Evolutionary conservation across 2,797 vertebrate species (phyloP), one percentile per base, ranked within the genome.

Genomic region (Chelidonichthys spinosus): DNA sequence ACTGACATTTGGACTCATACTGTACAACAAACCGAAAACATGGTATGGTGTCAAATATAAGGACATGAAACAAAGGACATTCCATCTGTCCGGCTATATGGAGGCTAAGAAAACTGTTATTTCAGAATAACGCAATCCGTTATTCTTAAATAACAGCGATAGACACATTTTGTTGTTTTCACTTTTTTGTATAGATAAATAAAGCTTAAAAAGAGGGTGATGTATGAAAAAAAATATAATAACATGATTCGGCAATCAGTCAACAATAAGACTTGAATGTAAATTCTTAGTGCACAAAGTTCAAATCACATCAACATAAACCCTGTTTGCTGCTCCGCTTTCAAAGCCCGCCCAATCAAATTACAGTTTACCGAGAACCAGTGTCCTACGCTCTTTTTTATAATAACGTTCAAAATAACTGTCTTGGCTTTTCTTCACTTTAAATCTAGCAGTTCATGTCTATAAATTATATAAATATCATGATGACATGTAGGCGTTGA

Each of bases 391-490:
- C 7, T 14, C 0, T 7, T 46, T 58, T 58, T 52, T 43, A 4
- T 25, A 72, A 60, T 58, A 33, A 62, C 5, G n/a, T n/a, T n/a
- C 49, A 8, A 7, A n/a, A n/a, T n/a, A n/a, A n/a, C n/a, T n/a
- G n/a, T 32, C 5, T 42, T 63, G 11, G 4, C 35, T 42, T 46
- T 61, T 50, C 17, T 64, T 63, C 1, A 33, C 4, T 42, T 58
- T 72, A 17, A 52, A 47, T n/a, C n/a, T n/a, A n/a, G n/a, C 32
- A 7, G 14, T 50, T 40, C 5, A 14, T 59, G 7, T 40, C 4
- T 49, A 11, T 40, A 65, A 68, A 71, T 63, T 46, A 50, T 39
- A 74, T 50, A 36, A 37, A 74, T 79, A 55, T 63, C 14, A 43
- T 46, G 17, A 71, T 54, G 62, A 53, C 63, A 63, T 46, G 39